A percentile compares a stretch with the other conserved stretches of the same genome.
phyloP scores from a whole-genome alignment of 1,140 invertebrate species.

The Coelopa frigida region DNA sequence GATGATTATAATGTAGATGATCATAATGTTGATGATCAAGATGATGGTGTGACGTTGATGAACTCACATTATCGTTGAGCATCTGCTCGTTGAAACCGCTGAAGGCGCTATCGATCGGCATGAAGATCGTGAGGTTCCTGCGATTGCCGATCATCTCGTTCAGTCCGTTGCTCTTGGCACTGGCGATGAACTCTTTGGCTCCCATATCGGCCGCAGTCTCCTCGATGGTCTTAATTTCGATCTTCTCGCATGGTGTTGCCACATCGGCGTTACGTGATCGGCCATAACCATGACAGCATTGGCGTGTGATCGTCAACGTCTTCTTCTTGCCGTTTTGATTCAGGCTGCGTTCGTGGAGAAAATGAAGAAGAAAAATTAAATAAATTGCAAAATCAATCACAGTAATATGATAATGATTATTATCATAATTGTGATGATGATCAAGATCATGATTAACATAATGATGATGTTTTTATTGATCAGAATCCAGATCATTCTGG shows the following conservation, averaged over 20 bases:
- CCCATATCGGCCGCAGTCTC: slow-evolving; percentile 50
- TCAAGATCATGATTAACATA: not conserved
- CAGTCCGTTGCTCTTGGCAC: slow-evolving; percentile 45
- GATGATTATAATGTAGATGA: too few species aligned
- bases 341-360: slow-evolving; percentile 36
- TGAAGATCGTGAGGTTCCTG: slow-evolving; percentile 49
- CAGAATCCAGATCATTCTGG: not conserved
- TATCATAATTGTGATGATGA: too few species aligned
- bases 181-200: slow-evolving; percentile 49
- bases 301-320: slow-evolving; percentile 51
- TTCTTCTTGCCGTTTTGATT: slow-evolving; percentile 52
- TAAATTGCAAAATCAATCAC: not conserved
- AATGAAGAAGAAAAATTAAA: not conserved
- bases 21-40: too few species aligned
- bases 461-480: slow-evolving; percentile 7
- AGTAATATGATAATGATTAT: too few species aligned
- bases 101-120: slow-evolving; percentile 51
- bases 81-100: slow-evolving; percentile 41
- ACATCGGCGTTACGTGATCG: slow-evolving; percentile 43
- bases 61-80: slow-evolving; percentile 35
- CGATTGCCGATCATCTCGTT: slow-evolving; percentile 45
- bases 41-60: not conserved
- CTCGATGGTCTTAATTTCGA: slow-evolving; percentile 48
- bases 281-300: slow-evolving; percentile 55
- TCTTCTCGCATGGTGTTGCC: slow-evolving; percentile 48